A percentile compares a stretch with the other conserved stretches of the same genome.
These are phyloP conservation scores for Tanypteryx hageni DNA, from an alignment of 2,888 invertebrate genomes.

Conservation along the genomic window DNA sequence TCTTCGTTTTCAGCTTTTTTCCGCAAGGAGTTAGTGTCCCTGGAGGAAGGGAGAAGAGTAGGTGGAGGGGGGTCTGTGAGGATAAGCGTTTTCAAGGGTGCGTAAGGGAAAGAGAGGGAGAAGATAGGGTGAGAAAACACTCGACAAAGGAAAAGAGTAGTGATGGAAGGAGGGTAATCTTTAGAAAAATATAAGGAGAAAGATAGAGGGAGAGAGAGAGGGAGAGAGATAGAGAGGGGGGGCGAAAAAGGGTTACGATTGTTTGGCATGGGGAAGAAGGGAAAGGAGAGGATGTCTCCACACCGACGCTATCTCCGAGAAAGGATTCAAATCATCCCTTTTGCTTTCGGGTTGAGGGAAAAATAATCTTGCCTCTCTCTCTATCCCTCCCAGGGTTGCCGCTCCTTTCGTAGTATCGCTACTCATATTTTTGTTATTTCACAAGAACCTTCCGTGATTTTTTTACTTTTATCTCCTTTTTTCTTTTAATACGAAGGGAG, in stretches of 20 bases:
- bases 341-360: background rate
- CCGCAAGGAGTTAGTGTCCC: background rate
- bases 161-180: constrained; percentile 6
- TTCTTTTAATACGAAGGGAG: background rate
- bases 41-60: background rate
- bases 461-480: background rate
- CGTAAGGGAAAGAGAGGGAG: constrained; percentile 1
- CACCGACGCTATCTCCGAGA: background rate
- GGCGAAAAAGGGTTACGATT: constrained; percentile 3
- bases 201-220: background rate
- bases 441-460: too few relatives aligned
- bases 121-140: background rate
- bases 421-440: too few relatives aligned
- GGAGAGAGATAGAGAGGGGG: background rate
- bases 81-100: constrained; percentile 8
- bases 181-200: background rate
- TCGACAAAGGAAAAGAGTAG: background rate
- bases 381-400: too few relatives aligned
- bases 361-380: background rate
- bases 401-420: too few relatives aligned
- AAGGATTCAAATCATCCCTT: constrained; percentile 20
- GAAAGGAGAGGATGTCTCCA: background rate
- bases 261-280: background rate
- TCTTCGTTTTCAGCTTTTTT: background rate
- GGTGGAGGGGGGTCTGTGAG: background rate